Evolutionary conservation across 1,140 invertebrate species (phyloP).

Genomic region (Acromyrmex echinatior): DNA sequence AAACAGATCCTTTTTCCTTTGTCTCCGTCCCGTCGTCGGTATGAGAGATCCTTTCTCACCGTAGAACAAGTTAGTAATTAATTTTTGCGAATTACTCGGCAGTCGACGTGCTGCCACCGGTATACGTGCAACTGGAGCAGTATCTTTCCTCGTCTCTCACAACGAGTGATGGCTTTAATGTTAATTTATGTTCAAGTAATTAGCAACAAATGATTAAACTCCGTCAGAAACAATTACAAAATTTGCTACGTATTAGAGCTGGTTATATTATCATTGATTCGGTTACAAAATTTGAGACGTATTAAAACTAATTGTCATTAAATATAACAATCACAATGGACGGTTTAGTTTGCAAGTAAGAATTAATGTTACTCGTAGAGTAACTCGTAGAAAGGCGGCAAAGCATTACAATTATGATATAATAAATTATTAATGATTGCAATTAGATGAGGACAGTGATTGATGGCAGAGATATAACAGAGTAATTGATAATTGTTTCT

Average conservation of each 20-base stretch:
- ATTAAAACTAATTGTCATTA: not conserved
- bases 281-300: not conserved
- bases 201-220: not conserved
- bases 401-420: not conserved
- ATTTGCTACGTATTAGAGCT: not conserved
- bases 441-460: not conserved
- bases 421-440: conserved; percentile 33
- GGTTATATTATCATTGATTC: not conserved
- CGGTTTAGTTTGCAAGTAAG: not conserved
- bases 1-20: conserved; percentile 77
- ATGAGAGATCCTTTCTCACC: conserved; percentile 74
- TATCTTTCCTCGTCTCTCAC: conserved; percentile 77
- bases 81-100: conserved; percentile 85
- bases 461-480: not conserved
- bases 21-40: conserved; percentile 65
- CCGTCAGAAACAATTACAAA: not conserved
- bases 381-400: not conserved
- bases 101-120: conserved; percentile 80
- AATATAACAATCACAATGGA: not conserved
- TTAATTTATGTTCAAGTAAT: conserved; percentile 32
- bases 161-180: conserved; percentile 70
- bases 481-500: conserved; percentile 25
- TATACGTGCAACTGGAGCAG: conserved; percentile 78
- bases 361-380: not conserved
- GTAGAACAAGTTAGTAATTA: conserved; percentile 84